Percentiles rank a stretch among this genome's conserved stretches.
Evolutionary conservation across 2,888 invertebrate species (phyloP).

Genomic region (Eupithecia vulgata): DNA sequence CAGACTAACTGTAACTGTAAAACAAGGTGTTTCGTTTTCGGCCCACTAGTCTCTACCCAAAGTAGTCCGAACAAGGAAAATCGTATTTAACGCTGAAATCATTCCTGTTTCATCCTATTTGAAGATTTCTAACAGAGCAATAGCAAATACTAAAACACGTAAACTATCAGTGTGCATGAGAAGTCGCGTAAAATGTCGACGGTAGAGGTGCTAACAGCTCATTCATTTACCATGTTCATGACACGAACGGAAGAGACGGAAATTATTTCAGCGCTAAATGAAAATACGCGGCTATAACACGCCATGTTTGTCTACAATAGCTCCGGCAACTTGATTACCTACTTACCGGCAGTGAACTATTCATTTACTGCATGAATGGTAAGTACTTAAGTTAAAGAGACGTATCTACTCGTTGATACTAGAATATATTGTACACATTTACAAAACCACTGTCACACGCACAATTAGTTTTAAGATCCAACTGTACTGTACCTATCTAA

Average conservation of each 20-base stretch:
- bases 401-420: background rate
- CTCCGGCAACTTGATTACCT: background rate
- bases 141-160: background rate
- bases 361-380: background rate
- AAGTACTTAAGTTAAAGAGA: background rate
- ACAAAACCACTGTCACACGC: no score
- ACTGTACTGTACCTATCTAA: no score
- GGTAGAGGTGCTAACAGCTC: constrained; percentile 1
- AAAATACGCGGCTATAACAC: background rate
- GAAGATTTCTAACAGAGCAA: no score
- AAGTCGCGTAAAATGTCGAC: background rate
- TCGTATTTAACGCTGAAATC: no score
- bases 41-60: no score
- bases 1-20: no score
- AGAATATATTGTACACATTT: no score
- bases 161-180: background rate
- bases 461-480: no score
- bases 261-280: background rate
- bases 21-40: no score
- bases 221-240: background rate
- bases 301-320: background rate
- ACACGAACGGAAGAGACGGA: background rate
- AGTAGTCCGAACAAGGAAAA: no score
- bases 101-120: no score
- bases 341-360: background rate